A percentile compares a stretch with the other conserved stretches of the same genome.
Conservation (phyloP, 2,797 vertebrate species). For the Gymnopithys bicolor region DNA sequence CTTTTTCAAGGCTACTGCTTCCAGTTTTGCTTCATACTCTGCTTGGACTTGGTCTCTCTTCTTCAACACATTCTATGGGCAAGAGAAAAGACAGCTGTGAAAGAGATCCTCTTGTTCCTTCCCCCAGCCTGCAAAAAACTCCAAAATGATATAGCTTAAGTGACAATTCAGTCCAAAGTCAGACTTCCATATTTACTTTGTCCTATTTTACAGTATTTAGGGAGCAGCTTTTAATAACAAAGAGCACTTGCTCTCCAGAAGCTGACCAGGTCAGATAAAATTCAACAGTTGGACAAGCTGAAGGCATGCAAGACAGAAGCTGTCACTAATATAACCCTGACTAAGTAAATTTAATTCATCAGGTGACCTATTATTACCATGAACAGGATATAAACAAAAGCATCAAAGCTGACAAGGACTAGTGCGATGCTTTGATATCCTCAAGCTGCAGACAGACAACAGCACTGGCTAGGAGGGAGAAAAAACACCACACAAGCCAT, state of each 20-base stretch:
- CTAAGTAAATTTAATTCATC: neutral
- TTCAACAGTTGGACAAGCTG: neutral
- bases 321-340: neutral
- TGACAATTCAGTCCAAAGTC: neutral
- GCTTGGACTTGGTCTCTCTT: conserved; percentile 97
- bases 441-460: neutral
- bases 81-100: conserved; percentile 8
- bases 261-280: neutral
- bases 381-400: neutral
- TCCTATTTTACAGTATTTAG: neutral
- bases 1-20: conserved; percentile 88
- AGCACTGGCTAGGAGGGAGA: neutral
- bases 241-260: neutral
- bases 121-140: neutral
- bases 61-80: conserved; percentile 88
- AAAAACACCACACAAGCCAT: neutral
- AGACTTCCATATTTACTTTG: neutral
- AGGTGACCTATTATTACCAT: neutral
- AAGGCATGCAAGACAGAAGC: neutral
- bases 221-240: neutral
- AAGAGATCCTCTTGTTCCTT: neutral
- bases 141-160: neutral
- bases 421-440: neutral
- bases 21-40: conserved; percentile 93
- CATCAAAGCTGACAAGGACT: neutral